Conservation (phyloP, 2,113 vertebrate genomes). For the Aegotheles bennettii region DNA sequence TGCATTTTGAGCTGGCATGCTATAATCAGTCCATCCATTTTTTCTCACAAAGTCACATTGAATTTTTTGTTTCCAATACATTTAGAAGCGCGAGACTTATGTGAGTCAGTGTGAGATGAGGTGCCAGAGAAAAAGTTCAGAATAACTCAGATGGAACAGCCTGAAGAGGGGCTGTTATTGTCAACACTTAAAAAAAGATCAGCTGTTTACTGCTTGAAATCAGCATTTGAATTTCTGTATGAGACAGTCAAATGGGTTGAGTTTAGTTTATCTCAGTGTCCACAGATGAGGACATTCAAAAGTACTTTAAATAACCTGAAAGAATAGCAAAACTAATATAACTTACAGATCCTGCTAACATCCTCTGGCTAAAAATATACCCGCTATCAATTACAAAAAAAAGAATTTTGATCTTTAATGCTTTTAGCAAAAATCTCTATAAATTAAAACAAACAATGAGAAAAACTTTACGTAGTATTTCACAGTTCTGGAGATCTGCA, state of each 20-base stretch:
- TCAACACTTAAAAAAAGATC: not conserved
- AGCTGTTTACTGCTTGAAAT: not conserved
- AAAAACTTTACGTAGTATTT: not conserved
- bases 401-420: not conserved
- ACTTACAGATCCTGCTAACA: not conserved
- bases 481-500: not conserved
- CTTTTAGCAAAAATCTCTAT: not conserved
- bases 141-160: not conserved
- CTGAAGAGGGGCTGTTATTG: not conserved
- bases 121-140: not conserved
- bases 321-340: not conserved
- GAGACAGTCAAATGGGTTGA: not conserved
- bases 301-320: not conserved
- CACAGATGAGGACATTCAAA: not conserved
- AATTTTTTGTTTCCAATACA: constrained; percentile 33
- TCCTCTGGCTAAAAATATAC: not conserved
- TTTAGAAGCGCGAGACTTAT: not conserved
- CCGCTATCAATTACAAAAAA: not conserved
- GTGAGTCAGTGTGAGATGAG: not conserved
- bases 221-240: not conserved
- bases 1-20: not conserved
- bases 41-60: not conserved
- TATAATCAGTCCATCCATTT: constrained; percentile 16
- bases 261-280: not conserved
- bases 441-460: not conserved